Evolutionary conservation across 2,888 invertebrate species (phyloP), one percentile per base, ranked within the genome.

Genomic region (Taphrorychus bicolor): DNA sequence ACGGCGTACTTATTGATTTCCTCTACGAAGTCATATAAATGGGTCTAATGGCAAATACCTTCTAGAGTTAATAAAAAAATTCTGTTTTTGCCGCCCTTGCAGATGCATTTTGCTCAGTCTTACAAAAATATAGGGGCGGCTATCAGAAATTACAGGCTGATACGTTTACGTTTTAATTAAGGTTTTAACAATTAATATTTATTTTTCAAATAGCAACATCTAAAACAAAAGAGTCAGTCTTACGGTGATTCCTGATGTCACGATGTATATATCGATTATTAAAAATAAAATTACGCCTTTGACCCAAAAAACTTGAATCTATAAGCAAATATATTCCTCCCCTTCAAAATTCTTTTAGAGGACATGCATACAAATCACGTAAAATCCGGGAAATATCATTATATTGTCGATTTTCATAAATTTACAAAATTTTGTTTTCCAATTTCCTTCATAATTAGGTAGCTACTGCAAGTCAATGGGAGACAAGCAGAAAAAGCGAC

Each of bases 21-120:
- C 52, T 53, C 18, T 18, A 45, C 41, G 59, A 69, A 68, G 52
- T 62, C 69, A 69, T 70, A 70, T 65, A 70, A 67, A 62, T 56
- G 40, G 53, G 63, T 69, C 66, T 71, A 69, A 71, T 71, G 66
- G 67, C 59, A 73, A 74, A 79, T 78, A 76, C 76, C 41, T 32
- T 11, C 32, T 75, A 76, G 78, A 75, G 76, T 76, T 76, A 76
- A 75, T 76, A 75, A 75, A 73, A n/a, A 72, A 73, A 76, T 77
- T 76, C 74, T 75, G 73, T 72, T 73, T 75, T 76, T 76, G 73
- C 72, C 73, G 66, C 74, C 75, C 72, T 71, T 68, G 64, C 62
- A 61, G 59, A 61, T 72, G 65, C 59, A 74, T 78, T 77, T 78
- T 77, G 3, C 18, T 17, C 45, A 32, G 32, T 32, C 32, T 32